Evolutionary conservation across 2,888 invertebrate genomes (phyloP).

Genomic region (Eustalomyia histrio): DNA sequence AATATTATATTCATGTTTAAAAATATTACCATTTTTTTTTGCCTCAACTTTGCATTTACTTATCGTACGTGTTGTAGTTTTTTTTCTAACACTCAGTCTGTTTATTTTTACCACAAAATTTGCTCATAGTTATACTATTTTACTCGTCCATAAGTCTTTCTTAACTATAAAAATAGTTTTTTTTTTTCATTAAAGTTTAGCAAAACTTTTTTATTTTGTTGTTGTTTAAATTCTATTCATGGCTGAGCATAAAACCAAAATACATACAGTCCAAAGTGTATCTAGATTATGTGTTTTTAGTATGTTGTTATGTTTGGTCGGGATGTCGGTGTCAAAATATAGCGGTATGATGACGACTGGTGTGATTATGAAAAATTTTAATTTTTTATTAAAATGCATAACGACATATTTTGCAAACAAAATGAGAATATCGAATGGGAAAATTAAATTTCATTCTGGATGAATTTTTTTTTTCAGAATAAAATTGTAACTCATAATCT

Average conservation of each 20-base stretch:
- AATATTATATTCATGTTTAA: slow-evolving; percentile 50
- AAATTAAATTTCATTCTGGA: no score
- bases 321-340: slow-evolving; percentile 61
- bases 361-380: slow-evolving; percentile 57
- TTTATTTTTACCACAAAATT: slow-evolving; percentile 13
- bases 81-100: slow-evolving; percentile 52
- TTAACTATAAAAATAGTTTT: slow-evolving; percentile 2
- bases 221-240: slow-evolving; percentile 60
- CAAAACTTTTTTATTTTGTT: neutral
- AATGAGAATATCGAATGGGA: no score
- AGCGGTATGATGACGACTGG: slow-evolving; percentile 62
- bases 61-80: slow-evolving; percentile 45
- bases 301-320: slow-evolving; percentile 2
- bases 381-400: slow-evolving; percentile 29
- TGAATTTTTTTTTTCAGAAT: no score
- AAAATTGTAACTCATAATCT: no score
- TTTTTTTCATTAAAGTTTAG: neutral
- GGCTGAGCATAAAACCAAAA: slow-evolving; percentile 40
- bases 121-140: neutral
- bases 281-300: slow-evolving; percentile 58
- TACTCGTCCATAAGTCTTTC: slow-evolving; percentile 48
- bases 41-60: slow-evolving; percentile 25
- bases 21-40: slow-evolving; percentile 51
- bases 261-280: slow-evolving; percentile 64
- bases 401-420: no score